phyloP scores from a whole-genome alignment of 2,888 invertebrate genomes.

The Nomada fabriciana region DNA sequence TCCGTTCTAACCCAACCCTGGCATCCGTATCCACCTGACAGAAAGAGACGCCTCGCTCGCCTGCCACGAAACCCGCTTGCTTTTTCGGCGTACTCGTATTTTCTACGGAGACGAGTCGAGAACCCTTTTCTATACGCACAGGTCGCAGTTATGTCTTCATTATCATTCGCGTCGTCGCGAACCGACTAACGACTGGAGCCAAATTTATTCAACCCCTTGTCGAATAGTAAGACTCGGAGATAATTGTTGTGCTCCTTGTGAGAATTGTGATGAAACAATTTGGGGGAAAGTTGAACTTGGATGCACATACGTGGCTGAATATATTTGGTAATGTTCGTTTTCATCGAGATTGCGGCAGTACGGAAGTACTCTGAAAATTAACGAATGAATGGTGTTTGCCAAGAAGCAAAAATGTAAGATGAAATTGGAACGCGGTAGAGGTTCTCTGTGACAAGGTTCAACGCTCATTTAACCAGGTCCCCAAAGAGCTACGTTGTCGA shows the following conservation, averaged over 20 bases:
- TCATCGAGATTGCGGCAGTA: background rate
- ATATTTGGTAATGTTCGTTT: too few relatives aligned
- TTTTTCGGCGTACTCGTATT: constrained; percentile 60
- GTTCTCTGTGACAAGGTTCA: constrained; percentile 2
- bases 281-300: too few relatives aligned
- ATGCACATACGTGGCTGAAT: too few relatives aligned
- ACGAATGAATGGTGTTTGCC: background rate
- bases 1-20: constrained; percentile 35
- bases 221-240: background rate
- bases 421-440: background rate
- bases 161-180: background rate
- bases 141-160: constrained; percentile 42
- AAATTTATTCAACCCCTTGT: background rate
- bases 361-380: background rate
- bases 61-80: constrained; percentile 26
- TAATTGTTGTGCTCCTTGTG: too few relatives aligned
- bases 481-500: constrained; percentile 16
- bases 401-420: background rate
- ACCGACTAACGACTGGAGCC: background rate
- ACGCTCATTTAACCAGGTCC: constrained; percentile 9
- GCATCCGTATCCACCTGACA: constrained; percentile 45
- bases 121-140: background rate
- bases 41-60: constrained; percentile 23
- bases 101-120: constrained; percentile 37
- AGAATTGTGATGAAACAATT: too few relatives aligned